These are phyloP conservation scores for Cerastis leucographa DNA, from an alignment of 2,888 invertebrate genomes.

Conservation along the genomic window DNA sequence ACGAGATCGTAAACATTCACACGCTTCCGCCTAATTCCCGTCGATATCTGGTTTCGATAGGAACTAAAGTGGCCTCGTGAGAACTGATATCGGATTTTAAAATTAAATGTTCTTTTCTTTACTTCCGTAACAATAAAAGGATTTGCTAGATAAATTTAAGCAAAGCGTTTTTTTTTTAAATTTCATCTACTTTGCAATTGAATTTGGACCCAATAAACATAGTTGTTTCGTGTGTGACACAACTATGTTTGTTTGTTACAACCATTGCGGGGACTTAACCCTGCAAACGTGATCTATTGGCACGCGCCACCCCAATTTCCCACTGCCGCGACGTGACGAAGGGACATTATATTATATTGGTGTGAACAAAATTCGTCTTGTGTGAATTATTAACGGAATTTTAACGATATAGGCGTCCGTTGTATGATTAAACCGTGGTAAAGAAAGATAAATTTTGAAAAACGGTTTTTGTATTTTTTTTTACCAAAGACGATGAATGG, in stretches of 20 bases:
- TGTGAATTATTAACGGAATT: slow-evolving; percentile 39
- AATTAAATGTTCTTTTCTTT: background rate
- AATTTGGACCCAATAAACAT: too few relatives aligned
- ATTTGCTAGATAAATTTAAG: too few relatives aligned
- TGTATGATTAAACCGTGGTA: background rate
- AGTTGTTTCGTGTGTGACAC: too few relatives aligned
- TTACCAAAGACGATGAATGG: too few relatives aligned
- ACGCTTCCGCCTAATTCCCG: background rate
- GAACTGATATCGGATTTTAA: slow-evolving; percentile 16
- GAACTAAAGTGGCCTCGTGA: slow-evolving; percentile 17
- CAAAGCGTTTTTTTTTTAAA: too few relatives aligned
- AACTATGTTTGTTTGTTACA: background rate
- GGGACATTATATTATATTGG: background rate
- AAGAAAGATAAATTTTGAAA: background rate
- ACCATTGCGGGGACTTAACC: slow-evolving; percentile 32
- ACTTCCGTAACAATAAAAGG: slow-evolving; percentile 1
- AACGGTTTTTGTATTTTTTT: too few relatives aligned
- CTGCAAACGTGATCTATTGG: slow-evolving; percentile 19
- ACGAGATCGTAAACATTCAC: background rate
- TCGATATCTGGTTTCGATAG: background rate
- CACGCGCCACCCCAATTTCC: slow-evolving; percentile 45
- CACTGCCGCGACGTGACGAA: background rate
- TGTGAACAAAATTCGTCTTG: slow-evolving; percentile 18
- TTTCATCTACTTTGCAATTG: too few relatives aligned
- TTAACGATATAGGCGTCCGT: background rate